Base-by-base conservation (phyloP, 2,797 vertebrate species). In the Sphenopsis melanotis region DNA sequence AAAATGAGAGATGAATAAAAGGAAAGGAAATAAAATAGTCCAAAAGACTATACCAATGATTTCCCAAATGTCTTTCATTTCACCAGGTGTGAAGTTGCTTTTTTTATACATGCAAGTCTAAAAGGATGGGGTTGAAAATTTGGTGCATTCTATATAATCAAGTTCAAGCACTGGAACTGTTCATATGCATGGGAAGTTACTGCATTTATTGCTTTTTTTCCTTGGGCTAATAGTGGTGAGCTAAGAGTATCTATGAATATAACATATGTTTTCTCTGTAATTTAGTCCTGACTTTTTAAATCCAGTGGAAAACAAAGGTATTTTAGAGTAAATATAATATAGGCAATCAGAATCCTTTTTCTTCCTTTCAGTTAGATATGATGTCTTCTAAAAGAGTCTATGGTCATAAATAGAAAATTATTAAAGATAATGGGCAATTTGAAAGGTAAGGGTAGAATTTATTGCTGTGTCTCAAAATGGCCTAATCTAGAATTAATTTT, bases 401-500 rank as follows among this genome's bases (percentile, higher is more conserved):
- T 55, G 24, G 6, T 44, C 52, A 60, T 59, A 71, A 75, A 47
- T 9, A 60, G 36, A 77, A 76, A 60, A 87, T 76, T 56, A 75
- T 65, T 87, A 32, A 86, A 70, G 32, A 53, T 27, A 80, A 36
- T 55, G 27, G 41, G 10, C 4, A 63, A 26, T 85, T 71, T 82
- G 49, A 84, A 82, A 78, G 23, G 21, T n/a, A 75, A 71, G 42
- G 34, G 20, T 41, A 29, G 37, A 68, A 49, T 93, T 81, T 71
- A 30, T 68, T 32, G 26, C 41, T 52, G 9, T 47, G 26, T 9
- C 49, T 68, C 30, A 16, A 70, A 86, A 65, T n/a, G 52, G 41
- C 16, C 8, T 68, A 80, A 69, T 65, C 20, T 83, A 74, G 55
- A 89, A 71, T 70, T 78, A 50, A 68, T 76, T 91, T 76, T 91